A percentile compares a stretch with the other conserved stretches of the same genome.
Evolutionary conservation across 2,113 vertebrate genomes (phyloP).

Genomic region (Gavialis gangeticus): DNA sequence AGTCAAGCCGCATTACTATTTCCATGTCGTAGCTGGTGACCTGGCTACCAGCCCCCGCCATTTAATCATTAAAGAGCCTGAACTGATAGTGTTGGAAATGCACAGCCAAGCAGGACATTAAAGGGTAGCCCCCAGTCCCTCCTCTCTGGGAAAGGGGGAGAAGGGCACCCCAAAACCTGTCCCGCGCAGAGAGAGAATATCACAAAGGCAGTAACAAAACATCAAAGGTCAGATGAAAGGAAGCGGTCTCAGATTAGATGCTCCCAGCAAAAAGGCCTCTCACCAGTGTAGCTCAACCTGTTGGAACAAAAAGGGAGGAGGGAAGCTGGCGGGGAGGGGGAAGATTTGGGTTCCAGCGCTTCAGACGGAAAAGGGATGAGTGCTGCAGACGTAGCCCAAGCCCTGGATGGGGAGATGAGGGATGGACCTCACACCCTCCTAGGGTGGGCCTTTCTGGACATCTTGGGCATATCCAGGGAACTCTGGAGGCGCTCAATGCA

Average conservation of each 20-base stretch:
- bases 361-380: no score
- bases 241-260: accelerated
- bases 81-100: not conserved
- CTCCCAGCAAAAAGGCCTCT: not conserved
- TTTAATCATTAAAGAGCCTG: conserved; percentile 2
- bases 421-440: no score
- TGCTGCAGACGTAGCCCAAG: no score
- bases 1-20: not conserved
- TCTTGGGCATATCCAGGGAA: not conserved
- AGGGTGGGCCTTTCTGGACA: not conserved
- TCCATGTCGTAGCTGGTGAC: not conserved
- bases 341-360: no score
- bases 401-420: no score
- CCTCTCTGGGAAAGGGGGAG: no score
- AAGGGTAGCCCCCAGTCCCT: not conserved
- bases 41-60: not conserved
- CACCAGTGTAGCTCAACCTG: no score
- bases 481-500: not conserved
- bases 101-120: not conserved
- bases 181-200: not conserved
- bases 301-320: no score
- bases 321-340: no score
- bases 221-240: not conserved
- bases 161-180: accelerated
- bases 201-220: not conserved